A percentile compares a stretch with the other conserved stretches of the same genome.
Conservation (phyloP, 2,888 invertebrate genomes). For the Girardia tigrina region DNA sequence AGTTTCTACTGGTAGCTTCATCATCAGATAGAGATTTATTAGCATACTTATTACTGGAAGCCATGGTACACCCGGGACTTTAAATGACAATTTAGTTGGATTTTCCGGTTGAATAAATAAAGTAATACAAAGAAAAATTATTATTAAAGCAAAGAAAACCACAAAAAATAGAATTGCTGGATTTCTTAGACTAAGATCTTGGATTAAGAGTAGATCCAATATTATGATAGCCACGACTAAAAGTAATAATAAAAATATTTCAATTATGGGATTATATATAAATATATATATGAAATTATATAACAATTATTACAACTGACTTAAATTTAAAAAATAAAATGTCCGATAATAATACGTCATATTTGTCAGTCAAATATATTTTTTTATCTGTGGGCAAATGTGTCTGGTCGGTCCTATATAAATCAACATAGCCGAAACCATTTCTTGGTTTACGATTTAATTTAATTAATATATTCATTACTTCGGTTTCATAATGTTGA, state of each 20-base stretch:
- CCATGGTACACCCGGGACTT: constrained; percentile 67
- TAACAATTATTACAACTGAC: no score
- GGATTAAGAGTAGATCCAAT: background rate
- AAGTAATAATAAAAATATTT: background rate
- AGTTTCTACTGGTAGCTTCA: constrained; percentile 62
- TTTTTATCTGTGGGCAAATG: no score
- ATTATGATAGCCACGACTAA: background rate
- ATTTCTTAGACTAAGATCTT: background rate
- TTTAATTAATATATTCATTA: no score
- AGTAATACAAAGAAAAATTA: constrained; percentile 25
- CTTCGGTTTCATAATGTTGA: no score
- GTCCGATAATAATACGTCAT: no score
- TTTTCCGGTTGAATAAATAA: constrained; percentile 31
- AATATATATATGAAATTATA: no score
- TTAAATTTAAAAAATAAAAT: no score
- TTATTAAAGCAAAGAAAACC: background rate
- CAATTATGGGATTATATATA: no score
- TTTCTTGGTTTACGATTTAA: no score
- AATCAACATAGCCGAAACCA: no score
- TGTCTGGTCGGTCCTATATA: no score
- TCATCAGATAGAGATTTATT: constrained; percentile 70
- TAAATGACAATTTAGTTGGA: constrained; percentile 29
- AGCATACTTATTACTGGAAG: constrained; percentile 68
- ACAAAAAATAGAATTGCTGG: background rate
- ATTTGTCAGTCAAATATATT: no score